These are phyloP conservation scores for Zophobas atratus DNA, from an alignment of 1,140 invertebrate genomes.

Conservation along the genomic window DNA sequence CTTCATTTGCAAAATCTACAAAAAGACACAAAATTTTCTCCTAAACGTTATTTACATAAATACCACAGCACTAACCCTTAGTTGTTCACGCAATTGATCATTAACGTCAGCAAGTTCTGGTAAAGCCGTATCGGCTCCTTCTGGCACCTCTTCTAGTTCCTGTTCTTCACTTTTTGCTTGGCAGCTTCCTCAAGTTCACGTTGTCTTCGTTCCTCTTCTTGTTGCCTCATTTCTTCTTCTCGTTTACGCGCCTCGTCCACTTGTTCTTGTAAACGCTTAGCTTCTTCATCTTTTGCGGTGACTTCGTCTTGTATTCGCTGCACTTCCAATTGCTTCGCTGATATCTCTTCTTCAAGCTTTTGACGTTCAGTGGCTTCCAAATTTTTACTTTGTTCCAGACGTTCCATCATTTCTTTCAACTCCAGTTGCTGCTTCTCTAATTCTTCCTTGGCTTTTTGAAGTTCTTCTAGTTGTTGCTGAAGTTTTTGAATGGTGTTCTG, in stretches of 20 bases:
- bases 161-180: slow-evolving; percentile 48
- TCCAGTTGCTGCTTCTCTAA: slow-evolving; percentile 90
- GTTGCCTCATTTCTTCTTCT: slow-evolving; percentile 60
- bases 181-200: slow-evolving; percentile 56
- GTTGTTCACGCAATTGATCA: slow-evolving; percentile 61
- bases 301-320: slow-evolving; percentile 89
- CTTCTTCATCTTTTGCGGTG: slow-evolving; percentile 90
- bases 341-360: slow-evolving; percentile 93
- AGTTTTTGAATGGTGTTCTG: slow-evolving; percentile 94
- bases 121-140: slow-evolving; percentile 59
- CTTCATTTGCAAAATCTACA: slow-evolving; percentile 59
- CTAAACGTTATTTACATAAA: not conserved
- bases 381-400: slow-evolving; percentile 87
- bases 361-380: slow-evolving; percentile 92
- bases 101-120: slow-evolving; percentile 63
- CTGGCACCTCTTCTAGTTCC: slow-evolving; percentile 61
- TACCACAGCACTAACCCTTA: slow-evolving; percentile 56
- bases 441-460: slow-evolving; percentile 95
- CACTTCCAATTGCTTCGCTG: slow-evolving; percentile 90
- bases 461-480: slow-evolving; percentile 92
- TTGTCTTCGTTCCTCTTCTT: slow-evolving; percentile 56
- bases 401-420: slow-evolving; percentile 90
- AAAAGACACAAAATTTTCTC: slow-evolving; percentile 15
- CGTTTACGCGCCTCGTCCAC: slow-evolving; percentile 62
- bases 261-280: slow-evolving; percentile 87